Conservation (phyloP, 1,140 invertebrate genomes). For the Lineus longissimus region DNA sequence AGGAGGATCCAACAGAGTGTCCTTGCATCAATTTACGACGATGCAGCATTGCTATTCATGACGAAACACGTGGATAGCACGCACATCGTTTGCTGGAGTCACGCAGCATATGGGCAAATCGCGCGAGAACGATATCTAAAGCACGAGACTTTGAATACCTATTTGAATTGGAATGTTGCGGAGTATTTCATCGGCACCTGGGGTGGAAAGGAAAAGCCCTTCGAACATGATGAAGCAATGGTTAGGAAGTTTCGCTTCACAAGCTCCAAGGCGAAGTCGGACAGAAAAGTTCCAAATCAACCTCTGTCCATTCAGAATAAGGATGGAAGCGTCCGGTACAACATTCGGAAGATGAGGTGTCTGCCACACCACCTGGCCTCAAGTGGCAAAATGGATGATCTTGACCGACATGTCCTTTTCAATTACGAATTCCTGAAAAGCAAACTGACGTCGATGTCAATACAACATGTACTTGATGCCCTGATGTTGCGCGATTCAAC, state of each 20-base stretch:
- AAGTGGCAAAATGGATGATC: neutral
- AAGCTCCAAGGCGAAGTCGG: neutral
- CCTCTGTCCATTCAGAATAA: no score
- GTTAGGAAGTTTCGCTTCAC: neutral
- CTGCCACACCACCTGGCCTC: neutral
- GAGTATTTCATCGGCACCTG: slow-evolving; percentile 17
- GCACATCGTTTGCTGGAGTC: neutral
- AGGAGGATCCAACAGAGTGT: neutral
- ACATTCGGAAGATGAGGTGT: neutral
- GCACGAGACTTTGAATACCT: neutral
- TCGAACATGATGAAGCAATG: neutral
- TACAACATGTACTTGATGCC: neutral
- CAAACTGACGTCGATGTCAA: neutral
- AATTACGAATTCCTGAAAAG: neutral
- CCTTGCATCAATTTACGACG: neutral
- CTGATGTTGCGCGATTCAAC: neutral
- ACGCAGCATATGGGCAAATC: neutral
- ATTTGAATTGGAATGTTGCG: slow-evolving; percentile 10
- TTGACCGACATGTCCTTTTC: neutral
- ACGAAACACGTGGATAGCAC: slow-evolving; percentile 30
- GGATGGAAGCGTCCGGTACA: neutral
- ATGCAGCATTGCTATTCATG: neutral
- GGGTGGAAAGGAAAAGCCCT: neutral
- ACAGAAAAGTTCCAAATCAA: neutral
- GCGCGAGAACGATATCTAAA: neutral